A percentile compares a stretch with the other conserved stretches of the same genome.
phyloP scores from a whole-genome alignment of 2,888 invertebrate species.

The Crepidodera aurea region DNA sequence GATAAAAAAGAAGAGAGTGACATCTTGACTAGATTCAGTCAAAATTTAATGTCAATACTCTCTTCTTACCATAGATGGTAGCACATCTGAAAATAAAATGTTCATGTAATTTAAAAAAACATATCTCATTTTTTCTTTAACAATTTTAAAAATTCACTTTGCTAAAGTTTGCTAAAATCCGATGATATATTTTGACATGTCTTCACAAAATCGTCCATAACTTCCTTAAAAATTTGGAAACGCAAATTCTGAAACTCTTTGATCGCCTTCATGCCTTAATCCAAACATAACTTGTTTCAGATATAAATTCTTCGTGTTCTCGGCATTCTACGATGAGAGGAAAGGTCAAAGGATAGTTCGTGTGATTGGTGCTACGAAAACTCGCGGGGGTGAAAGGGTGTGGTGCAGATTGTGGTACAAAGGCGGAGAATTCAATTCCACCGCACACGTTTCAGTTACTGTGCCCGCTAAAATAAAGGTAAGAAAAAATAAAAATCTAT shows the following conservation, averaged over 20 bases:
- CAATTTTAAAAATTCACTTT: too few species aligned
- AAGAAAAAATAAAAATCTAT: conserved; percentile 42
- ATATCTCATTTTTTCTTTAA: too few species aligned
- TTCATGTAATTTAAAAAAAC: too few species aligned
- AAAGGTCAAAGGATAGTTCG: conserved; percentile 73
- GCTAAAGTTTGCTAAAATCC: too few species aligned
- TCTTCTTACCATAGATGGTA: too few species aligned
- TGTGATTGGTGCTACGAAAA: conserved; percentile 88
- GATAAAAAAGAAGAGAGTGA: too few species aligned
- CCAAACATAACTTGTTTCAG: conserved; percentile 61
- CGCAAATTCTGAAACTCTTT: not conserved
- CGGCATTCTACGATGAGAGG: conserved; percentile 86
- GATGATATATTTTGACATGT: too few species aligned
- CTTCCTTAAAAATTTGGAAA: too few species aligned
- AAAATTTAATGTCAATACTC: too few species aligned
- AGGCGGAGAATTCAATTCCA: conserved; percentile 47
- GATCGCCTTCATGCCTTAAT: not conserved
- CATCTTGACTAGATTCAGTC: too few species aligned
- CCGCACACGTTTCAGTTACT: conserved; percentile 64
- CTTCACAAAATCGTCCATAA: too few species aligned
- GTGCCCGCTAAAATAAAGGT: conserved; percentile 81
- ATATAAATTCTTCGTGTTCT: conserved; percentile 90
- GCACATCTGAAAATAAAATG: too few species aligned
- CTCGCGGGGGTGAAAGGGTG: conserved; percentile 82
- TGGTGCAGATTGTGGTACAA: conserved; percentile 83